Percentiles rank a stretch among this genome's conserved stretches.
Conservation (phyloP, 2,113 vertebrate species). For the Axis porcinus region DNA sequence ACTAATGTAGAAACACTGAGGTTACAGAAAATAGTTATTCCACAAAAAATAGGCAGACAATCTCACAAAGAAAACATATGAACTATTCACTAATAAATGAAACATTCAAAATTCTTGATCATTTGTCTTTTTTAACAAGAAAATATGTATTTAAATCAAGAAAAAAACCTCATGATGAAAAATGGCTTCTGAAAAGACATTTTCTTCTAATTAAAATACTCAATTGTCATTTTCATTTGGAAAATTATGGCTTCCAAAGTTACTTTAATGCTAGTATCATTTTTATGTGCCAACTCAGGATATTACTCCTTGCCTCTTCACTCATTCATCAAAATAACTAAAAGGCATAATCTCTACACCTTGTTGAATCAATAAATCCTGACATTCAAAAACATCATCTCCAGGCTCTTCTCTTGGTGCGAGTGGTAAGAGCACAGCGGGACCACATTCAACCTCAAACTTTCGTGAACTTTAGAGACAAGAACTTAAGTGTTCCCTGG, state of each 20-base stretch:
- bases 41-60: not conserved
- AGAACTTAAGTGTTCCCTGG: constrained; percentile 17
- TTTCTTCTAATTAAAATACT: constrained; percentile 31
- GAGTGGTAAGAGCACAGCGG: not conserved
- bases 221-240: not conserved
- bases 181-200: not conserved
- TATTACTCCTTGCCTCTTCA: not conserved
- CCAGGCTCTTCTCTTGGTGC: not conserved
- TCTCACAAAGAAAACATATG: constrained; percentile 11
- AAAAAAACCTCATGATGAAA: not conserved
- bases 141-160: constrained; percentile 12
- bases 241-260: constrained; percentile 1
- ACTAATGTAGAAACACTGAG: not conserved
- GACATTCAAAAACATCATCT: not conserved
- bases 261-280: constrained; percentile 22
- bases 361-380: not conserved
- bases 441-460: not conserved
- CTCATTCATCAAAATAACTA: constrained; percentile 29
- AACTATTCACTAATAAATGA: not conserved
- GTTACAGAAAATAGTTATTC: not conserved
- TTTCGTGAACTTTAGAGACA: not conserved
- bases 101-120: not conserved
- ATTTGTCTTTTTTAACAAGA: not conserved
- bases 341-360: not conserved
- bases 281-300: not conserved